Base-by-base conservation (phyloP, 2,888 invertebrate species). In the Sinotaia quadrata region DNA sequence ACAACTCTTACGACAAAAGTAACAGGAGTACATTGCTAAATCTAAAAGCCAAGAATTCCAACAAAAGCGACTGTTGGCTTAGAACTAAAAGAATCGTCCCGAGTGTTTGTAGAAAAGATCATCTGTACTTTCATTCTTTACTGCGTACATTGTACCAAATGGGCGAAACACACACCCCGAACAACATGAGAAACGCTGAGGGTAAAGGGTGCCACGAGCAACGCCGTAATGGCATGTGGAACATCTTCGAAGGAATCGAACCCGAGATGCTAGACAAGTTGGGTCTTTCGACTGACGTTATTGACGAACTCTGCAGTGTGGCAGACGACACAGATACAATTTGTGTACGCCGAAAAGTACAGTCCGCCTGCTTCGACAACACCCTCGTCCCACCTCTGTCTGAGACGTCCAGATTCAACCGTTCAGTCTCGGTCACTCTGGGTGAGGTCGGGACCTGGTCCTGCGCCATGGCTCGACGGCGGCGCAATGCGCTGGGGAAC, bases 191-290 rank as follows among this genome's bases (percentile, higher is more conserved):
- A 27, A 33, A 24, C 36, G 31, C 24, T 24, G 21, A 7, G 27
- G 5, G 44, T 7, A 8, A 15, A 18, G 5, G 8, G 24, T 18
- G 49, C 21, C 5, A 24, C 49, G 24, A 12, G 10, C 41, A 15
- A 8, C 15, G 8, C 41, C 33, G 68, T 7, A 68, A 68, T 37
- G 68, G 68, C 54, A 62, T 62, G 62, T 54, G 62, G 62, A 68
- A 68, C 62, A 68, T 68, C 24, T 68, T 68, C 36, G 68, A 68
- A 21, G 68, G 68, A 21, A 34, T 68, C 27, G 62, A 61, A 27
- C 56, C 56, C 27, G 49, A 60, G 4, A 57, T 68, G 4, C 62
- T 62, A 37, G 62, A 68, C 21, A 33, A 57, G 12, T 57, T 68
- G 29, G 62, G 68, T 7, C 56, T 61, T 31, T 36, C 68, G 0